Evolutionary conservation across 1,140 invertebrate genomes (phyloP).

Genomic region (Ceratina japonica): DNA sequence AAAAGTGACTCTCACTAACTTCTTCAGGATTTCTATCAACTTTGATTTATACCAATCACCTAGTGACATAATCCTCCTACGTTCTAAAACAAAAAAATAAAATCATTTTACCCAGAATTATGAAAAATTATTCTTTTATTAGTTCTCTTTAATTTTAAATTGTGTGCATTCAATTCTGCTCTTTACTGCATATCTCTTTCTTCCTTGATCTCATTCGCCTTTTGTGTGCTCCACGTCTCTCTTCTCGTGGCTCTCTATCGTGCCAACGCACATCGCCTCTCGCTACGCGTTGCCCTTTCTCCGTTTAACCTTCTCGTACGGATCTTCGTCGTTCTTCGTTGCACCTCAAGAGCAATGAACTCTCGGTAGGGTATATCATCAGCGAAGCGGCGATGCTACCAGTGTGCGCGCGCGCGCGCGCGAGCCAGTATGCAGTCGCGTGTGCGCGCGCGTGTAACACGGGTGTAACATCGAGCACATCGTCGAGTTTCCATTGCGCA

Average conservation of each 20-base stretch:
- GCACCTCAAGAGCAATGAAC: conserved; percentile 77
- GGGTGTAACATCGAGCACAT: conserved; percentile 32
- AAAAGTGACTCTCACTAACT: no score
- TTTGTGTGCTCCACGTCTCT: conserved; percentile 24
- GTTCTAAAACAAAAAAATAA: no score
- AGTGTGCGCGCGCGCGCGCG: conserved; percentile 50
- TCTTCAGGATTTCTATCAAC: no score
- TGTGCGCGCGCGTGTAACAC: conserved; percentile 22
- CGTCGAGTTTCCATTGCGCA: conserved; percentile 28
- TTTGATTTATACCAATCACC: no score
- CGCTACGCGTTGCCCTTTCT: conserved; percentile 13
- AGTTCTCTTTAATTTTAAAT: no score
- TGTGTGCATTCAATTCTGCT: no score
- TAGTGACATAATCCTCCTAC: no score
- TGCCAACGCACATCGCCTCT: conserved; percentile 2
- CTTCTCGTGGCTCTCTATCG: conserved; percentile 27
- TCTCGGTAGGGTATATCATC: conserved; percentile 75
- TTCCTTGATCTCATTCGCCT: conserved; percentile 40
- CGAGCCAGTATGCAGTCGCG: conserved; percentile 15
- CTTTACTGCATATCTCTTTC: conserved; percentile 4
- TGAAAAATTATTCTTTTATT: no score
- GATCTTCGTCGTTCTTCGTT: conserved; percentile 57
- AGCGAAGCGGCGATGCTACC: conserved; percentile 73
- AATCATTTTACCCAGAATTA: no score
- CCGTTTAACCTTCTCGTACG: conserved; percentile 8